phyloP scores from a whole-genome alignment of 2,797 vertebrate genomes.

The Ambastaia sidthimunki region DNA sequence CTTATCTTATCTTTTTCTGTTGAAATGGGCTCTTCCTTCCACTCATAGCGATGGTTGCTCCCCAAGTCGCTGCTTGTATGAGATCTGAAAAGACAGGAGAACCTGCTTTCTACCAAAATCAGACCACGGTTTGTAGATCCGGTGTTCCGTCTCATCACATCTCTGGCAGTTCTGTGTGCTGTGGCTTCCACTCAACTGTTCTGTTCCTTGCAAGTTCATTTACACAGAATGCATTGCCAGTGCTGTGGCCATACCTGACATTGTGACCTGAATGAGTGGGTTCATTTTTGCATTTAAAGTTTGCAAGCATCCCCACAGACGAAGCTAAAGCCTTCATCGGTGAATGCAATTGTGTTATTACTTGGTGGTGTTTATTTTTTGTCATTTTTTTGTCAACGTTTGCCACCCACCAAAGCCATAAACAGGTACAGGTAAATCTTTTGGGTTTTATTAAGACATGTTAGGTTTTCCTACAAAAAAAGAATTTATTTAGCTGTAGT shows the following conservation, averaged over 20 bases:
- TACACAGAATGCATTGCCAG: conserved; percentile 75
- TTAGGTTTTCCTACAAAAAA: neutral
- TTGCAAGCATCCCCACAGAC: conserved; percentile 41
- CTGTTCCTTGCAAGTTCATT: conserved; percentile 85
- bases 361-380: conserved; percentile 15
- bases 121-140: conserved; percentile 99
- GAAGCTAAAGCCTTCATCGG: conserved; percentile 40
- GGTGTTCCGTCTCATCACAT: conserved; percentile 71
- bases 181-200: conserved; percentile 88
- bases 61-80: conserved; percentile 98
- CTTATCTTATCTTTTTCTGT: conserved; percentile 73
- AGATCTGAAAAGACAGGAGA: conserved; percentile 99
- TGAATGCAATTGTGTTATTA: conserved; percentile 34
- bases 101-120: conserved; percentile 98
- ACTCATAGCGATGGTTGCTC: conserved; percentile 97
- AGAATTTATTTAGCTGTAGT: neutral
- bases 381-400: conserved; percentile 27
- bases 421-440: neutral
- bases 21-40: conserved; percentile 69
- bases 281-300: conserved; percentile 60
- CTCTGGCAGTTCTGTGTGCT: conserved; percentile 87
- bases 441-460: neutral
- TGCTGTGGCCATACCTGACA: conserved; percentile 58
- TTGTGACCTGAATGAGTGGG: conserved; percentile 53
- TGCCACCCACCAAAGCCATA: conserved; percentile 33